Base-by-base conservation (phyloP, 2,797 vertebrate species). In the Mallotus villosus region DNA sequence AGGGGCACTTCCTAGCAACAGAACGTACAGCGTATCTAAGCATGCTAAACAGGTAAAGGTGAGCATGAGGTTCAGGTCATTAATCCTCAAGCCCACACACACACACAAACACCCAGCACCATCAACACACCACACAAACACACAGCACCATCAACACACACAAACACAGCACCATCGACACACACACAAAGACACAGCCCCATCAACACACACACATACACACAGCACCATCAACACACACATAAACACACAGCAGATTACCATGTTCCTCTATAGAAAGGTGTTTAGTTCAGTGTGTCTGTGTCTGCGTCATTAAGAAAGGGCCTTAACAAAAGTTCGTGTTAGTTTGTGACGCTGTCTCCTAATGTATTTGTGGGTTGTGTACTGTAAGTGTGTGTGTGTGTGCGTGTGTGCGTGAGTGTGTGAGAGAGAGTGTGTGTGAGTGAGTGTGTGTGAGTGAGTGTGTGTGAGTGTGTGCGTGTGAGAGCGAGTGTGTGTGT, bases 31-130 rank as follows among this genome's bases (percentile, higher is more conserved):
- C 64, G 9, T 34, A 46, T 17, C 25, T 8, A 71, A 51, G 79
- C 37, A 70, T 72, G 72, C 65, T 81, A 80, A 83, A 53, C 27
- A 53, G 8, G 17, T 75, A 80, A 81, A 21, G 62, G 19, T 21
- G 62, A 64, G 32, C 17, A 14, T 7, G 74, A 68, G 72, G 80
- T 32, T 41, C 64, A 64, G 82, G 73, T 75, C 85, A 86, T 88
- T 32, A 32, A 32, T 32, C 29, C 5, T 85, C 82, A 82, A 79
- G 71, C 70, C n/a, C 21, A 71, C 32, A 70, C 51, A 22, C 22
- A 25, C 17, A 76, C 84, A 84, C 71, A 78, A 27, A 76, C 84
- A 84, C 71, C 77, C 1, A 61, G 32, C 57, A 53, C n/a, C n/a
- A n/a, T n/a, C n/a, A n/a, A n/a, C n/a, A n/a, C n/a, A n/a, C n/a